Evolutionary conservation across 2,888 invertebrate genomes (phyloP), one percentile per base, ranked within the genome.

Genomic region (Hyalella azteca): DNA sequence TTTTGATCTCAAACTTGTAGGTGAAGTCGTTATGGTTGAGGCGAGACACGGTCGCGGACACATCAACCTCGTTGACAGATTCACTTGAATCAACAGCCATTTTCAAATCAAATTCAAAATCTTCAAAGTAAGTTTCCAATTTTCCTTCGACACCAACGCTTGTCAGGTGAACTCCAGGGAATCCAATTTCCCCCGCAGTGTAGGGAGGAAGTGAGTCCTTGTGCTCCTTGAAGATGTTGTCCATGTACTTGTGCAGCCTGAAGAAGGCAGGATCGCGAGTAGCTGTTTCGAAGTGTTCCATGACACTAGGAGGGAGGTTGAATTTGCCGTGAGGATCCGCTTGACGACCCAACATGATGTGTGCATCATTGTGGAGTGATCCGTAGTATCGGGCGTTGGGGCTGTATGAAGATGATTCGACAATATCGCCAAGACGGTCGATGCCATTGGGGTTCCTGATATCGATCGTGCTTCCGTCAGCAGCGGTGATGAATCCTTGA

Each of bases 191-290:
- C 36, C 86, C 90, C 79, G 89, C 89, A 11, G 90, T 91, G 88
- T 93, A 93, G 22, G 89, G 88, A n/a, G 90, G 89, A 73, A 92
- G 88, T 84, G 90, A 90, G 83, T 88, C 86, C 86, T 92, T 92
- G 89, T 91, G 93, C 75, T 91, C 89, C 84, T 89, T 88, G 86
- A 91, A 92, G 77, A 92, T 91, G 87, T 92, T 81, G 41, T 91
- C 92, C 81, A 93, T 88, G 85, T 90, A 91, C 87, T 91, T 90
- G 90, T 89, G 90, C 80, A 93, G 89, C 87, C 91, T 90, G 87
- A 92, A 94, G 90, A 93, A 93, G 73, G 92, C 90, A 32, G 93
- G 93, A 87, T 94, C 93, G 84, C 93, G 92, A 85, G 92, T 88
- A 85, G 91, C 90, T 5, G 93, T 92, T 86, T 91, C 90, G 86